Evolutionary conservation across 2,888 invertebrate genomes (phyloP), one percentile per base, ranked within the genome.

Genomic region (Cerceris rybyensis): DNA sequence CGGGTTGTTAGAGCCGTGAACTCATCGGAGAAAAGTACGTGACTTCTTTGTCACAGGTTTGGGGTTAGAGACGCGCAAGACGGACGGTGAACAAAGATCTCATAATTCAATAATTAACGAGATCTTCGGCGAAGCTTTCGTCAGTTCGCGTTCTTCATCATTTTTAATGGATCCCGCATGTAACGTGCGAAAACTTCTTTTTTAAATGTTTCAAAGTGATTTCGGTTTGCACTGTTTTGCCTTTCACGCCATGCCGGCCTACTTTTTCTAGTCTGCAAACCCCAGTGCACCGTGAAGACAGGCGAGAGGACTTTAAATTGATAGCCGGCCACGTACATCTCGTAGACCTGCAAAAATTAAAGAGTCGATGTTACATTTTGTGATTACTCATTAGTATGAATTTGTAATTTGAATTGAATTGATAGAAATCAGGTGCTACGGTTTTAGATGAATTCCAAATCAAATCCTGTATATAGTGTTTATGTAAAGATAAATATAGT

Each of bases 251-350:
- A 98, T 0, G 96, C 94, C 0, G 97, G 97, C 39, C 97, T 94
- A 54, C 95, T 95, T 87, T 96, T 95, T 72, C 96, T 95, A 43
- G 95, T 95, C 90, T 98, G 97, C 5, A 98, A 93, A 0, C 98
- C 98, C 97, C 98, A 97, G 90, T 98, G 98, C 66, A 96, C 96
- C 0, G 97, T 97, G 93, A 98, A 98, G 61, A 97, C 95, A 0
- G 98, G 98, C 0, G 98, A 96, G 11, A 98, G 94, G 0, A 98
- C 98, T 88, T 95, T 95, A 93, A 98, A 98, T 90, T 96, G 96
- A 93, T 97, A 98, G 7, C 98, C 97, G 59, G 97, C 96, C 43
- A 98, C 95, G 91, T 95, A 97, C 96, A 98, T 98, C 93, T 98
- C 98, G 93, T 98, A 98, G 50, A 98, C 97, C 98, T 98, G 93